These are phyloP conservation scores for Aporrectodea caliginosa DNA, from an alignment of 1,140 invertebrate genomes.

Conservation along the genomic window DNA sequence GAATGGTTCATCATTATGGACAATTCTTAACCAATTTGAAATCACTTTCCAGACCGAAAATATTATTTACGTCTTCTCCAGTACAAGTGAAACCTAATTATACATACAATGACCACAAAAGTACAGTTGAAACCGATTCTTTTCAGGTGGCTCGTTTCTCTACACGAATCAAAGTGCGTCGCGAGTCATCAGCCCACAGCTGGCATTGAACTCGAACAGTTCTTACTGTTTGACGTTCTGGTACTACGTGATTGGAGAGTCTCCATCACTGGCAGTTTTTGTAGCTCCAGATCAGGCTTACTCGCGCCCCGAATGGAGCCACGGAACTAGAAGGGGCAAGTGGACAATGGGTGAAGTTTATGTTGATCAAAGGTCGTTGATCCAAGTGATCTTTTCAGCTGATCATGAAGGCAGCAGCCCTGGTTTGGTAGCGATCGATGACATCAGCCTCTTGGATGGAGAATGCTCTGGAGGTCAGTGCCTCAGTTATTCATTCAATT, in stretches of 20 bases:
- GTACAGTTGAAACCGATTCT: too few relatives aligned
- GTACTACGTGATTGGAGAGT: constrained; percentile 1
- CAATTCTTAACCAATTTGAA: too few relatives aligned
- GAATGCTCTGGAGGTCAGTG: constrained; percentile 22
- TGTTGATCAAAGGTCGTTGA: not conserved
- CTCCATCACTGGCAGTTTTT: constrained; percentile 15
- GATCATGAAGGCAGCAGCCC: constrained; percentile 6
- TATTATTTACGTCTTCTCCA: too few relatives aligned
- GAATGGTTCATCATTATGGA: too few relatives aligned
- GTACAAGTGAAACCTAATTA: too few relatives aligned
- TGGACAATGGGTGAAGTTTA: not conserved
- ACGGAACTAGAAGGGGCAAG: not conserved
- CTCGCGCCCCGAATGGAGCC: constrained; percentile 30
- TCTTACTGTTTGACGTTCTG: constrained; percentile 30
- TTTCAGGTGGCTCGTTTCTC: constrained; percentile 30
- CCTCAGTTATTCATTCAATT: too few relatives aligned
- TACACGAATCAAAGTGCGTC: constrained; percentile 19
- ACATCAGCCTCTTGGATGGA: constrained; percentile 28
- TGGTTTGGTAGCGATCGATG: constrained; percentile 28
- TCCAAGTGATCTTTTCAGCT: constrained; percentile 22
- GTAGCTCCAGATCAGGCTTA: constrained; percentile 29
- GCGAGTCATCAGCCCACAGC: constrained; percentile 12
- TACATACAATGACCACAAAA: too few relatives aligned
- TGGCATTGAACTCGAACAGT: constrained; percentile 9
- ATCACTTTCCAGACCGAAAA: too few relatives aligned